Evolutionary conservation across 2,888 invertebrate species (phyloP).

Genomic region (Isoperla grammatica): DNA sequence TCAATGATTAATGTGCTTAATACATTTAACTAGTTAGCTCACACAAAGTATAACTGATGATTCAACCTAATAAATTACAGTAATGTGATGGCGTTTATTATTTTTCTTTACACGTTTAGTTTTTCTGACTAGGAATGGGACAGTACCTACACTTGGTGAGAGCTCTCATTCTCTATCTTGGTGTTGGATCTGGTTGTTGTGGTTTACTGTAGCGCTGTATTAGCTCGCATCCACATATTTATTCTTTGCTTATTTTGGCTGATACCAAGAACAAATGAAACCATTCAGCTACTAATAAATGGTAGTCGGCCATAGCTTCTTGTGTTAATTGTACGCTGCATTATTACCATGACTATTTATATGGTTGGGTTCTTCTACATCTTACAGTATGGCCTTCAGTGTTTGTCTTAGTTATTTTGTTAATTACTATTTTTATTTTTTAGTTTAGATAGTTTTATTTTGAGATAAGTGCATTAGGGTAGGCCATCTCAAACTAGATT

Average conservation of each 20-base stretch:
- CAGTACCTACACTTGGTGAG: conserved; percentile 60
- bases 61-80: conserved; percentile 14
- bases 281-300: background rate
- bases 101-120: conserved; percentile 47
- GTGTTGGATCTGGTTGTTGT: conserved; percentile 32
- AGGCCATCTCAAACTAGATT: too few species aligned
- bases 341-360: conserved; percentile 12
- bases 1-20: background rate
- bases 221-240: conserved; percentile 2
- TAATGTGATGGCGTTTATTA: conserved; percentile 30
- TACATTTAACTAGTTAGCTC: background rate
- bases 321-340: too few species aligned
- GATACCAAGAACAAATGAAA: too few species aligned
- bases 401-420: conserved; percentile 37
- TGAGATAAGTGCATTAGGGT: too few species aligned
- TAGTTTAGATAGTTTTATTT: conserved; percentile 40
- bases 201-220: conserved; percentile 22
- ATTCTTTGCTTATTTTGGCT: too few species aligned
- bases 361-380: conserved; percentile 12
- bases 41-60: too few species aligned
- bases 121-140: conserved; percentile 59
- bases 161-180: conserved; percentile 41
- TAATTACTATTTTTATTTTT: too few species aligned
- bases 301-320: too few species aligned
- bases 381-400: conserved; percentile 10